A percentile compares a stretch with the other conserved stretches of the same genome.
phyloP scores from a whole-genome alignment of 2,797 vertebrate genomes.

The Melanogrammus aeglefinus region DNA sequence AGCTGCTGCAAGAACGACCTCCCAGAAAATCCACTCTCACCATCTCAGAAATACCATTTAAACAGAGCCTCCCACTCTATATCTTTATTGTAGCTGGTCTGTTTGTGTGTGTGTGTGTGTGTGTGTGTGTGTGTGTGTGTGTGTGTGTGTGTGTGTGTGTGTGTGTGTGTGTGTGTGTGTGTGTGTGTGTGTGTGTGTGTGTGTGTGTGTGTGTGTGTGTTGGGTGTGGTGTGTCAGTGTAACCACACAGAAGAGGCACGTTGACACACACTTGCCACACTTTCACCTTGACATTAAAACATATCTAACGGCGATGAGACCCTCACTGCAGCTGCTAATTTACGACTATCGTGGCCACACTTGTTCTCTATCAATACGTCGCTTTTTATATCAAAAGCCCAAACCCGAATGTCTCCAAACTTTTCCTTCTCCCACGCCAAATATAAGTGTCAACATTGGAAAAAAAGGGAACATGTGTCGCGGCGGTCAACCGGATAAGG shows the following conservation, averaged over 20 bases:
- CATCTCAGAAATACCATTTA: constrained; percentile 12
- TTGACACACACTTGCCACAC: background rate
- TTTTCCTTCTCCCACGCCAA: background rate
- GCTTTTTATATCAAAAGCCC: background rate
- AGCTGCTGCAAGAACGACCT: constrained; percentile 19
- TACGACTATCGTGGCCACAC: constrained; percentile 2
- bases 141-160: background rate
- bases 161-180: background rate
- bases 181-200: background rate
- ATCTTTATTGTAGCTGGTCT: background rate
- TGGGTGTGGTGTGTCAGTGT: background rate
- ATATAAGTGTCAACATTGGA: constrained; percentile 5
- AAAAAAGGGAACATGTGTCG: constrained; percentile 37
- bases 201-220: background rate
- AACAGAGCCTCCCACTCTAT: constrained; percentile 12
- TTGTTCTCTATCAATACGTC: background rate
- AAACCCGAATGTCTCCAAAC: background rate
- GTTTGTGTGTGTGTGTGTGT: constrained; percentile 13
- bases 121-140: background rate
- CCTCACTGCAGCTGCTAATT: background rate
- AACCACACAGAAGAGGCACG: background rate
- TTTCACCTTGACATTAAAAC: constrained; percentile 16
- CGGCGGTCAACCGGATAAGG: constrained; percentile 38
- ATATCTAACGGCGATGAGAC: background rate
- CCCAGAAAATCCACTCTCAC: constrained; percentile 28